These are phyloP conservation scores for Polia nebulosa DNA, from an alignment of 2,888 invertebrate genomes.

Conservation along the genomic window DNA sequence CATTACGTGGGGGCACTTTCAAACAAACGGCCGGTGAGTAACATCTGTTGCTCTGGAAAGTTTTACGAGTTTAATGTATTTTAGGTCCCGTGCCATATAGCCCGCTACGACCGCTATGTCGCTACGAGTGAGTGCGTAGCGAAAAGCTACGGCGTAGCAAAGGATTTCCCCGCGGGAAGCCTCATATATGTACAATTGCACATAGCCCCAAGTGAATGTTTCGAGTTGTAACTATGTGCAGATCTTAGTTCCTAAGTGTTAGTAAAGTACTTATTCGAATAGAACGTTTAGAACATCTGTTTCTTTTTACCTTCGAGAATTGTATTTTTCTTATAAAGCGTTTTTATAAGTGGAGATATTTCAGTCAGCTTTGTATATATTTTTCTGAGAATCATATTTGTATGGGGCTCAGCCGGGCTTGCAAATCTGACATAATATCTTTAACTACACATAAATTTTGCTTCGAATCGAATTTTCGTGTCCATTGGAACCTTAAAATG, in stretches of 20 bases:
- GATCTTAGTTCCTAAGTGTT: constrained; percentile 19
- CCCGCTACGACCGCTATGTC: constrained; percentile 7
- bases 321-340: not conserved
- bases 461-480: not conserved
- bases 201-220: constrained; percentile 19
- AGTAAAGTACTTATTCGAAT: constrained; percentile 4
- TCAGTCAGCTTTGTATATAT: not conserved
- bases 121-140: constrained; percentile 23
- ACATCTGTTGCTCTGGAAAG: constrained; percentile 31
- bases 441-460: not conserved
- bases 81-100: constrained; percentile 5
- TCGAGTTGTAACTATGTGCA: constrained; percentile 9
- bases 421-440: not conserved
- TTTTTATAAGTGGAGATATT: not conserved
- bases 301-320: not conserved
- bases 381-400: constrained; percentile 1
- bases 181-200: constrained; percentile 17
- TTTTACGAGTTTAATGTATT: constrained; percentile 38
- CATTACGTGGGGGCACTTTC: not conserved
- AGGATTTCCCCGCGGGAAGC: constrained; percentile 40
- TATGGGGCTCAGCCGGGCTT: not conserved
- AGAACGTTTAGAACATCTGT: not conserved
- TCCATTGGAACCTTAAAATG: not conserved
- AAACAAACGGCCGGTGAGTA: constrained; percentile 22
- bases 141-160: constrained; percentile 34